phyloP scores from a whole-genome alignment of 2,797 vertebrate species.

The Lateolabrax maculatus region DNA sequence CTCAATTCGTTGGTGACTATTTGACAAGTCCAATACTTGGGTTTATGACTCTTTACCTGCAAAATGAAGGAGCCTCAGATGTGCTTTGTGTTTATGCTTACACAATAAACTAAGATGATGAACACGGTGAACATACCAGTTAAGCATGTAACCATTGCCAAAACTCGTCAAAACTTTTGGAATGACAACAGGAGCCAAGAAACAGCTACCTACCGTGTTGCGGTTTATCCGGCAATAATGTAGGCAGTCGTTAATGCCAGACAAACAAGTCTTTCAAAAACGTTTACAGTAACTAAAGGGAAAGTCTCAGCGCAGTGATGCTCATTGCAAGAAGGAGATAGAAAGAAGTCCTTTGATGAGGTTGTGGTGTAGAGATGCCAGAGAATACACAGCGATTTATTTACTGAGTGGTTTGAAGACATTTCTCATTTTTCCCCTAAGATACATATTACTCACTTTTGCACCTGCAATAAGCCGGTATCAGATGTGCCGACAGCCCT shows the following conservation, averaged over 20 bases:
- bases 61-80: too few relatives aligned
- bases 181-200: background rate
- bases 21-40: too few relatives aligned
- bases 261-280: conserved; percentile 27
- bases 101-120: background rate
- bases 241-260: background rate
- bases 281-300: conserved; percentile 17
- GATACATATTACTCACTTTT: conserved; percentile 58
- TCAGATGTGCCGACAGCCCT: conserved; percentile 59
- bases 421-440: conserved; percentile 30
- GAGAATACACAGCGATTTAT: conserved; percentile 46
- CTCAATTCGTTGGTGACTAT: background rate
- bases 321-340: conserved; percentile 26
- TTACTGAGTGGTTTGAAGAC: conserved; percentile 44
- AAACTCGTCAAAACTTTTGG: background rate
- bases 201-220: background rate
- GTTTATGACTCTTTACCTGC: too few relatives aligned
- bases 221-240: conserved; percentile 9
- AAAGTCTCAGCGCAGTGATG: background rate
- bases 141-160: background rate
- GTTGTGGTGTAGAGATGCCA: conserved; percentile 19
- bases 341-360: conserved; percentile 43
- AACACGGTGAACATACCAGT: background rate
- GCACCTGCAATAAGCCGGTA: conserved; percentile 50
- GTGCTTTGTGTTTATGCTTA: too few relatives aligned